Evolutionary conservation across 1,140 invertebrate species (phyloP), one percentile per base, ranked within the genome.

Genomic region (Rhagoletis pomonella): DNA sequence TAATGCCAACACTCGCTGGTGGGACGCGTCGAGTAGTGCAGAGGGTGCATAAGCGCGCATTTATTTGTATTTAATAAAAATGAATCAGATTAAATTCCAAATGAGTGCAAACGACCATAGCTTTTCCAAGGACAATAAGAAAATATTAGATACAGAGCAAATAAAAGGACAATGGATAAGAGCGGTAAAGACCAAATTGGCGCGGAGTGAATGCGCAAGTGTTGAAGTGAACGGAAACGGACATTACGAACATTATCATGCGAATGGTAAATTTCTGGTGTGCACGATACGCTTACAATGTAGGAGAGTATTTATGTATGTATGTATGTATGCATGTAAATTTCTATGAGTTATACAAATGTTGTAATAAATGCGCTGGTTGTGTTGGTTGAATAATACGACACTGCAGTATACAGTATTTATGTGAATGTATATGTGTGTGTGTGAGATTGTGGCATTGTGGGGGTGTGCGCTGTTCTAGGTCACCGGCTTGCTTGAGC

Each of bases 81-180:
- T 44, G 44, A 81, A 81, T 81, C 73, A 55, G 73, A 81, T 81
- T 81, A 81, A 81, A 81, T 81, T 81, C 73, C 73, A 81, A 81
- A 81, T 81, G 73, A 55, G 73, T 55, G 73, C 73, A 81, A 81
- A 81, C 73, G 73, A 81, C 47, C 73, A 44, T 10, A n/a, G 67
- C 67, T 73, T 73, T 12, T 73, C 67, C 9, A 67, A 42, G 12
- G 14, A 12, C 67, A 73, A 47, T 39, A 47, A 73, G 12, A 42
- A 77, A 3, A 17, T 47, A n/a, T 17, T n/a, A 77, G 6, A 69
- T 19, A 69, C 67, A n/a, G 4, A 69, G 67, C 4, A 69, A 39
- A 2, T 5, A 29, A 67, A 47, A n/a, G 69, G 42, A 55, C 12
- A 55, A 55, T 55, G 73, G 44, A 55, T 6, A 17, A n/a, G 44